phyloP scores from a whole-genome alignment of 2,113 vertebrate species.

The Hippopotamus amphibius region DNA sequence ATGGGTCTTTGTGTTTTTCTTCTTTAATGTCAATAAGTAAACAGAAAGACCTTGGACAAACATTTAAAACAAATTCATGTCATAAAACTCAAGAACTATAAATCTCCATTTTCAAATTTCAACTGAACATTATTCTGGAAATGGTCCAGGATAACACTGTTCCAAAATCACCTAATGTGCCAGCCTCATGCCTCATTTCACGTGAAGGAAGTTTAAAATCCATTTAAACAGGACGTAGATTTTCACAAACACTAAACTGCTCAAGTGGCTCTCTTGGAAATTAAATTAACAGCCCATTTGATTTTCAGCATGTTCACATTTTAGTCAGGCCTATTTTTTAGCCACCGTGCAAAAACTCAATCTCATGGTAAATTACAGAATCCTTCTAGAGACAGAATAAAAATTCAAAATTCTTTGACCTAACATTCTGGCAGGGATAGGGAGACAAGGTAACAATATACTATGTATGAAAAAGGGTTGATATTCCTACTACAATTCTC shows the following conservation, averaged over 20 bases:
- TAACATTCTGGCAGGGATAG: neutral
- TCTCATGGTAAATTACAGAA: neutral
- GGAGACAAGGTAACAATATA: neutral
- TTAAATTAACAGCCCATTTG: constrained; percentile 66
- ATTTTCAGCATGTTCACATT: constrained; percentile 61
- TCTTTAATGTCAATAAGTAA: neutral
- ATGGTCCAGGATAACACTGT: neutral
- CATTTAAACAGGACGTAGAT: neutral
- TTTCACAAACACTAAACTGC: constrained; percentile 51
- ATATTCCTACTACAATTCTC: neutral
- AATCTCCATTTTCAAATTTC: constrained; percentile 34
- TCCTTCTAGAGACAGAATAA: constrained; percentile 1
- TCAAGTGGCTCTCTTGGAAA: constrained; percentile 43
- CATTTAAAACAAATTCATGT: neutral
- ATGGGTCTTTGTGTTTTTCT: neutral
- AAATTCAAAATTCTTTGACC: neutral
- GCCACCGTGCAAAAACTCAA: constrained; percentile 30
- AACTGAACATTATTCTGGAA: constrained; percentile 47
- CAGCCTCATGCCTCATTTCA: constrained; percentile 54
- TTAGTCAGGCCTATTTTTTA: constrained; percentile 21
- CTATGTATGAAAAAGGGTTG: neutral
- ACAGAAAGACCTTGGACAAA: neutral
- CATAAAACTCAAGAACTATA: neutral
- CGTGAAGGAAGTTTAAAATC: constrained; percentile 18
- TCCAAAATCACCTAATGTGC: constrained; percentile 44